Evolutionary conservation across 2,888 invertebrate genomes (phyloP), one percentile per base, ranked within the genome.

Genomic region (Unio delphinus): DNA sequence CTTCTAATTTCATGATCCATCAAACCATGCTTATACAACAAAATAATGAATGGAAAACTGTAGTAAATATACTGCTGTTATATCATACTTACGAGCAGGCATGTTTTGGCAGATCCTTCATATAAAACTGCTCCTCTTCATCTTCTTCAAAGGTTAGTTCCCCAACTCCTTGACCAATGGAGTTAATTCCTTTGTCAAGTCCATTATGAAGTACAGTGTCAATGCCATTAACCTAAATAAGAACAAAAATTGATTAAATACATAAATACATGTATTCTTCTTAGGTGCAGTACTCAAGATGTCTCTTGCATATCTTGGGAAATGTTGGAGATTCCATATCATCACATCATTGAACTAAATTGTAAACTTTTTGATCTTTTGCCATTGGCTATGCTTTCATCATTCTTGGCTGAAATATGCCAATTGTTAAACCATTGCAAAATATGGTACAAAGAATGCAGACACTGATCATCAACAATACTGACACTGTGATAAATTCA

Each of bases 131-230:
- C 86, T 97, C 97, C 90, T 97, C 95, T 75, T 96, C 98, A 88
- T 98, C 98, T 83, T 96, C 88, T 90, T 98, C 98, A 91, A 98
- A 98, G 87, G 96, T 96, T 72, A 98, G 91, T 89, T 97, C 97
- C 15, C 87, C 87, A 8, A 90, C 85, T 20, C 87, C 89, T 75
- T 90, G 88, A 30, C 88, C 83, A 71, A 88, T 84, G 67, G 92
- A 92, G 61, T 93, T 92, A 70, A 95, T 92, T 88, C 95, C 95
- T 61, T 91, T 87, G 89, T 92, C 91, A 83, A 93, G 90, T 86
- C 92, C 90, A 88, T 90, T 90, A 65, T 88, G 86, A 20, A 88
- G 66, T n/a, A 80, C 80, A 45, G 82, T 72, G 65, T 92, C 90
- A 58, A 92, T 92, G 23, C 94, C 95, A 90, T 95, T 95, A 74